Evolutionary conservation across 2,113 vertebrate species (phyloP).

Genomic region (Rhagologus leucostigma): DNA sequence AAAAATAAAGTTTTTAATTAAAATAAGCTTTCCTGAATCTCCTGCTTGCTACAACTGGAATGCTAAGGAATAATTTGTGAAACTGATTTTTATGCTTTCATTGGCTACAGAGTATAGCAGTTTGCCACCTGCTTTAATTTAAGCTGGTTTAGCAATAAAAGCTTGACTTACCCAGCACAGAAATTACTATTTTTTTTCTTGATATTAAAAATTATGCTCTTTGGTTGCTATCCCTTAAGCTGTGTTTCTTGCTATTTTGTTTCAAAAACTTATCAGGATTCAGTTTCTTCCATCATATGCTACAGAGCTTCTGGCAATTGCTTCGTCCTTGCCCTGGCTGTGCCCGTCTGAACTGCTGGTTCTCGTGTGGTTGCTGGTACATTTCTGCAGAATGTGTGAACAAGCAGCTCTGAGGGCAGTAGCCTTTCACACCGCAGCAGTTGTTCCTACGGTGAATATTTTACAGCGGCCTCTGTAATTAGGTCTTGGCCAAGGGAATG

Average conservation of each 20-base stretch:
- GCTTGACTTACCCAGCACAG: background rate
- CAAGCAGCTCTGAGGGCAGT: background rate
- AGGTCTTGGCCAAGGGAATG: background rate
- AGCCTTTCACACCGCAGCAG: background rate
- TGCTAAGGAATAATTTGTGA: constrained; percentile 29
- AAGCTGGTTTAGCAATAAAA: constrained; percentile 47
- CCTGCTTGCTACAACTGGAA: constrained; percentile 64
- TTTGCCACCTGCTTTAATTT: constrained; percentile 23
- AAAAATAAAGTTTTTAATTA: constrained; percentile 82
- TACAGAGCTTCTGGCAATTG: background rate
- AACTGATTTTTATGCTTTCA: background rate
- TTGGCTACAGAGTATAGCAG: background rate
- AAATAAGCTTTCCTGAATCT: constrained; percentile 67
- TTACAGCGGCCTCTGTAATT: background rate
- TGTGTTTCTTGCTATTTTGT: background rate
- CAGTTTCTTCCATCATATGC: rapidly evolving
- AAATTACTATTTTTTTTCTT: background rate
- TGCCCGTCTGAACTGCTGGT: background rate
- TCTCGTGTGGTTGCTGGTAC: background rate
- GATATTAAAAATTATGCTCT: background rate
- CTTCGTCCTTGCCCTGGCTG: background rate
- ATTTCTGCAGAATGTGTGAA: background rate
- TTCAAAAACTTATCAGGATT: background rate
- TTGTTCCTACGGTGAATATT: background rate
- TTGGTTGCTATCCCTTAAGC: background rate